phyloP scores from a whole-genome alignment of 2,888 invertebrate genomes.

The Tiphia femorata region DNA sequence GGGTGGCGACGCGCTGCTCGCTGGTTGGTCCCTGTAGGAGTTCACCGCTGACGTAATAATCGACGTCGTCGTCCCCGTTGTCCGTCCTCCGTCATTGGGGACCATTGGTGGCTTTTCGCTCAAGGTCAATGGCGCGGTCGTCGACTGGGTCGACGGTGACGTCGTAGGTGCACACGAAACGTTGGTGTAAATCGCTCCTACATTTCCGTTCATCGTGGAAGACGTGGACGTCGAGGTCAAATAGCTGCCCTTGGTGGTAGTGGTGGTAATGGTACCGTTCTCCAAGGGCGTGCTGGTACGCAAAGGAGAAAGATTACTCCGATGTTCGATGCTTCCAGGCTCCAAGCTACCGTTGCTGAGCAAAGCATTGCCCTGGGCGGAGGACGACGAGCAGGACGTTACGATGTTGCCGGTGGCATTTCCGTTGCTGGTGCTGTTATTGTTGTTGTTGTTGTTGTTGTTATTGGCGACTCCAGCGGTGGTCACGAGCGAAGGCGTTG shows the following conservation, averaged over 20 bases:
- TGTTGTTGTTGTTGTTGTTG: too few species aligned
- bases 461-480: too few species aligned
- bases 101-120: slow-evolving; percentile 60
- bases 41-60: slow-evolving; percentile 18
- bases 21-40: slow-evolving; percentile 78
- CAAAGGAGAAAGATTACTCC: slow-evolving; percentile 43
- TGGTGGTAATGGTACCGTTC: slow-evolving; percentile 42
- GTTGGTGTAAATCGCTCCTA: slow-evolving; percentile 26
- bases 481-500: slow-evolving; percentile 35
- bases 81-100: slow-evolving; percentile 40
- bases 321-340: slow-evolving; percentile 33
- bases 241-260: slow-evolving; percentile 28
- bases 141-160: slow-evolving; percentile 20
- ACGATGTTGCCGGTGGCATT: slow-evolving; percentile 29
- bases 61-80: slow-evolving; percentile 8
- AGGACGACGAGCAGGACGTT: slow-evolving; percentile 51
- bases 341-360: slow-evolving; percentile 48
- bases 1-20: slow-evolving; percentile 84
- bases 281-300: slow-evolving; percentile 47
- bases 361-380: slow-evolving; percentile 59
- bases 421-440: too few species aligned
- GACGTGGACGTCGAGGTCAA: slow-evolving; percentile 31
- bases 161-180: slow-evolving; percentile 26
- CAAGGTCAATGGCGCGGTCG: slow-evolving; percentile 26
- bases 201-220: slow-evolving; percentile 40